Evolutionary conservation across 2,888 invertebrate genomes (phyloP), one percentile per base, ranked within the genome.

Genomic region (Trichopoda pennipes): DNA sequence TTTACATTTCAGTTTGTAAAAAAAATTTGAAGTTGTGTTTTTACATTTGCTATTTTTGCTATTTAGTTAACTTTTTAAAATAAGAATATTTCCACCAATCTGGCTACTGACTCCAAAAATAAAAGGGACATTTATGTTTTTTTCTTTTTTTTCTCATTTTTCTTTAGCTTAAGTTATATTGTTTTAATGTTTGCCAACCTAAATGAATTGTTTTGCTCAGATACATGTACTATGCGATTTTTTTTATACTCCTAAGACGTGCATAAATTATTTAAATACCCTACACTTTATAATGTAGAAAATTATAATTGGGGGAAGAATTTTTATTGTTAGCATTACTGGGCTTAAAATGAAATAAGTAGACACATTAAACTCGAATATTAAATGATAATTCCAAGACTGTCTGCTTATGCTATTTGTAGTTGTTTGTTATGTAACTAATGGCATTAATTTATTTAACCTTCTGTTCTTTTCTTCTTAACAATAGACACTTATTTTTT

Each of bases 121-220:
- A 51, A 38, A 53, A 10, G 69, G 16, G 8, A 28, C 8, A 6
- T 28, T 8, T 7, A 7, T 28, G 2, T 4, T 28, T 2, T 28
- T 28, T 2, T 28, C 2, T 14, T 61, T 49, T 49, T 38, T 35
- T 69, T 14, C 44, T 3, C 32, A 55, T 49, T 51, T 73, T 28
- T 32, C 44, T 51, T 66, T 61, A 68, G 35, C 42, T 73, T 72
- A 72, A 56, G 10, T 66, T 80, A 44, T 55, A 80, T 75, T 80
- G 77, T 74, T 77, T 53, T 58, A 81, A 47, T 81, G 63, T 77
- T 81, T 81, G 73, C 81, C 63, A 73, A 77, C 69, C 53, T 82
- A 77, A 84, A 82, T 77, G 80, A 84, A 84, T 82, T 82, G 82
- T 84, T 82, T 84, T 51, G 66, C 38, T 80, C 44, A 56, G 61